Evolutionary conservation across 2,888 invertebrate genomes (phyloP).

Genomic region (Chloromyia formosa): DNA sequence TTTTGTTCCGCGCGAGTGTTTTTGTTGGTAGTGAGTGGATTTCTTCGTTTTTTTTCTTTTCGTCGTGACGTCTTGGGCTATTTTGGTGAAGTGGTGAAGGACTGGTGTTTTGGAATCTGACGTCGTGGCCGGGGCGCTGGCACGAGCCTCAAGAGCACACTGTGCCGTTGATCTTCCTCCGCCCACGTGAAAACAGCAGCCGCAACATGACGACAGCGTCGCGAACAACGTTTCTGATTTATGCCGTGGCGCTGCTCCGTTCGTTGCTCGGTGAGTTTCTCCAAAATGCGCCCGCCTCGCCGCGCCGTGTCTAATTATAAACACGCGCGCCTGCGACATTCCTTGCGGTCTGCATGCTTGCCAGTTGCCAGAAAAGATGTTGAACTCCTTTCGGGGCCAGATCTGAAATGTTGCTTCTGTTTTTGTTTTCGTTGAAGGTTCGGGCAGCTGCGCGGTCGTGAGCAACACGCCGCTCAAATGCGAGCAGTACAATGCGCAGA

Average conservation of each 20-base stretch:
- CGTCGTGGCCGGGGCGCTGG: background rate
- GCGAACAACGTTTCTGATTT: constrained; percentile 22
- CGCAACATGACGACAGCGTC: background rate
- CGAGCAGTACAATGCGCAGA: constrained; percentile 59
- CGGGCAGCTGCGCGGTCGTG: constrained; percentile 33
- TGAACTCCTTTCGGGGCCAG: background rate
- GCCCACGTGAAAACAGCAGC: background rate
- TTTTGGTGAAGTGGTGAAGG: background rate
- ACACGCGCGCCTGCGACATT: constrained; percentile 8
- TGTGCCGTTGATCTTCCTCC: background rate
- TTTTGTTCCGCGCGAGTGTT: background rate
- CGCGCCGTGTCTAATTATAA: constrained; percentile 20
- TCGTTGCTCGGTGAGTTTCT: constrained; percentile 27
- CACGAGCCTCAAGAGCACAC: background rate
- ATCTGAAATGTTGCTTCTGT: background rate
- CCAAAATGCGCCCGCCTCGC: background rate
- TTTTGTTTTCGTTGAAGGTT: constrained; percentile 10
- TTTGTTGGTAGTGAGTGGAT: background rate
- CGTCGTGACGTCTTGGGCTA: background rate
- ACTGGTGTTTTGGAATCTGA: constrained; percentile 11
- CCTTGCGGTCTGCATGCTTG: constrained; percentile 11
- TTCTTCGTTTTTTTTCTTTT: background rate
- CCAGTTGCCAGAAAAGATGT: background rate
- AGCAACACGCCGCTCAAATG: constrained; percentile 55
- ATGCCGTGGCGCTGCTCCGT: constrained; percentile 14